A percentile compares a stretch with the other conserved stretches of the same genome.
Evolutionary conservation across 2,113 vertebrate species (phyloP).

Genomic region (Tursiops truncatus): DNA sequence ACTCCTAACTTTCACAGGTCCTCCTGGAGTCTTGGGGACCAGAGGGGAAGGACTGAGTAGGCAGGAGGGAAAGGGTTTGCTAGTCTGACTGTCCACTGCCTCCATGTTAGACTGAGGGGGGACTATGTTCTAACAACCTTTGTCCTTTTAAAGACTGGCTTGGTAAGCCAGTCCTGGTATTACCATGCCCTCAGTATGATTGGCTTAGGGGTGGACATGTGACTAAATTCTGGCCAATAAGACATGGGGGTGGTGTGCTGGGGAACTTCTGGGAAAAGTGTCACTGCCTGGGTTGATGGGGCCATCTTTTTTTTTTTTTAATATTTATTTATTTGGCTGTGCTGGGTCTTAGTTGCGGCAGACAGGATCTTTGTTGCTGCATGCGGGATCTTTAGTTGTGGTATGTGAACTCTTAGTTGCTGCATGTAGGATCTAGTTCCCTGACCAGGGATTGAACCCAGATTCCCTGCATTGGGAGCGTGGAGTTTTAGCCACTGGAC

Average conservation of each 20-base stretch:
- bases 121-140: background rate
- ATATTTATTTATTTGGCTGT: too few relatives aligned
- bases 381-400: too few relatives aligned
- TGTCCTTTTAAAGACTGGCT: background rate
- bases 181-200: background rate
- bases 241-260: background rate
- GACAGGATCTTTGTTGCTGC: too few relatives aligned
- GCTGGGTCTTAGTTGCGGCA: too few relatives aligned
- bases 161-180: background rate
- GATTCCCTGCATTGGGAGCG: too few relatives aligned
- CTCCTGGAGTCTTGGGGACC: background rate
- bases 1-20: background rate
- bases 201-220: background rate
- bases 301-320: background rate
- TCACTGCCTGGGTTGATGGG: background rate
- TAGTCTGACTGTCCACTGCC: background rate
- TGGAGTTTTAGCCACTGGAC: too few relatives aligned
- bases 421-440: too few relatives aligned
- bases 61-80: background rate
- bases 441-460: too few relatives aligned
- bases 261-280: background rate
- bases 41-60: background rate
- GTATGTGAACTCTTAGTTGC: too few relatives aligned
- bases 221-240: background rate
- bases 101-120: background rate